phyloP scores from a whole-genome alignment of 2,888 invertebrate species.

The Eilema griseolum region DNA sequence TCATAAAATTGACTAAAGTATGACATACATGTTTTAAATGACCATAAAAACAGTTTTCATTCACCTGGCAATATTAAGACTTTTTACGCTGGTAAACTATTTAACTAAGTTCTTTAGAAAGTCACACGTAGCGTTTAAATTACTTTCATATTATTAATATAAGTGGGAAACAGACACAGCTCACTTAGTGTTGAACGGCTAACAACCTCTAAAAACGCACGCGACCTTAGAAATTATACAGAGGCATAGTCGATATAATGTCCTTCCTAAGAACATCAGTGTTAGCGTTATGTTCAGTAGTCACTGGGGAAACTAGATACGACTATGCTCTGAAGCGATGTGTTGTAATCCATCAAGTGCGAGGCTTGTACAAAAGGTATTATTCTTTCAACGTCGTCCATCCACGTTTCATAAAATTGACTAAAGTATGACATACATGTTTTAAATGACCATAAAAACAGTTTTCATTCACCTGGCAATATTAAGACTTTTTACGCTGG shows the following conservation, averaged over 20 bases:
- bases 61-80: not conserved
- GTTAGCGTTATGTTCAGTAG: constrained; percentile 6
- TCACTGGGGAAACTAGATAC: constrained; percentile 18
- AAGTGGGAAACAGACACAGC: too few species aligned
- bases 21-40: not conserved
- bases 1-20: not conserved
- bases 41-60: not conserved
- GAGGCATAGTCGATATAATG: too few species aligned
- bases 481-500: not conserved
- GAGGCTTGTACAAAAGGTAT: not conserved
- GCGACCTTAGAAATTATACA: too few species aligned
- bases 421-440: not conserved
- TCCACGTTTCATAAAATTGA: not conserved
- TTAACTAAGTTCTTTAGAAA: too few species aligned
- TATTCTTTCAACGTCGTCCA: not conserved
- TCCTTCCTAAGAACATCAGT: too few species aligned
- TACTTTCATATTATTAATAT: not conserved
- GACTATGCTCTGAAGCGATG: constrained; percentile 3
- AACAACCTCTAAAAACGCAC: too few species aligned
- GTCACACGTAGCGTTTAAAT: not conserved
- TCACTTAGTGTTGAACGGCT: too few species aligned
- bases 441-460: not conserved
- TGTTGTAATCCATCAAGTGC: constrained; percentile 6
- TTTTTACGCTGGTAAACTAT: not conserved
- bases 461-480: not conserved